These are phyloP conservation scores for Tetramorium simillimum DNA, from an alignment of 1,140 invertebrate genomes.

Conservation along the genomic window DNA sequence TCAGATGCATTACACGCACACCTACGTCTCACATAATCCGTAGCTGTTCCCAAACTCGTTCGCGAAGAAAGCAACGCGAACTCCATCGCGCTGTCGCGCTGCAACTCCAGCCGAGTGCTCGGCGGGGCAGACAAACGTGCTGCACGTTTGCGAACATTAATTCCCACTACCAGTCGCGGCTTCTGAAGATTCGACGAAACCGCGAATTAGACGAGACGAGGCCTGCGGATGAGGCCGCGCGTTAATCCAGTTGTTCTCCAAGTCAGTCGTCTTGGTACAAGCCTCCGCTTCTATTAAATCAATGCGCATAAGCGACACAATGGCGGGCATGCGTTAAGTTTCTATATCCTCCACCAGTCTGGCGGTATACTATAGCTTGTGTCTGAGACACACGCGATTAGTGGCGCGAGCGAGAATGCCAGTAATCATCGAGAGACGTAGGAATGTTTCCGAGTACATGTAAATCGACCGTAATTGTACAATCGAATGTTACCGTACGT, in stretches of 20 bases:
- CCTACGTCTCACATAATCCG: slow-evolving; percentile 6
- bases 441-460: background rate
- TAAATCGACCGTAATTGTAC: background rate
- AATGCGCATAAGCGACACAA: slow-evolving; percentile 17
- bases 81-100: background rate
- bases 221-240: slow-evolving; percentile 38
- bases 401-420: background rate
- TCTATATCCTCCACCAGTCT: slow-evolving; percentile 14
- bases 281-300: slow-evolving; percentile 12
- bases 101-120: background rate
- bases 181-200: slow-evolving; percentile 50
- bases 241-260: slow-evolving; percentile 51
- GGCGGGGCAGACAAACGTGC: slow-evolving; percentile 35
- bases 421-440: background rate
- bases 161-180: slow-evolving; percentile 27
- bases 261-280: slow-evolving; percentile 23
- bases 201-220: slow-evolving; percentile 47
- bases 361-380: background rate
- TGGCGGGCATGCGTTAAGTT: slow-evolving; percentile 28
- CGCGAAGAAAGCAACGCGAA: slow-evolving; percentile 21
- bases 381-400: background rate
- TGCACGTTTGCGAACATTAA: slow-evolving; percentile 52
- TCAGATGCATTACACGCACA: background rate
- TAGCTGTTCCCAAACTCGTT: background rate
- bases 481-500: too few species aligned